phyloP scores from a whole-genome alignment of 2,113 vertebrate species.

The Silurus glanis region DNA sequence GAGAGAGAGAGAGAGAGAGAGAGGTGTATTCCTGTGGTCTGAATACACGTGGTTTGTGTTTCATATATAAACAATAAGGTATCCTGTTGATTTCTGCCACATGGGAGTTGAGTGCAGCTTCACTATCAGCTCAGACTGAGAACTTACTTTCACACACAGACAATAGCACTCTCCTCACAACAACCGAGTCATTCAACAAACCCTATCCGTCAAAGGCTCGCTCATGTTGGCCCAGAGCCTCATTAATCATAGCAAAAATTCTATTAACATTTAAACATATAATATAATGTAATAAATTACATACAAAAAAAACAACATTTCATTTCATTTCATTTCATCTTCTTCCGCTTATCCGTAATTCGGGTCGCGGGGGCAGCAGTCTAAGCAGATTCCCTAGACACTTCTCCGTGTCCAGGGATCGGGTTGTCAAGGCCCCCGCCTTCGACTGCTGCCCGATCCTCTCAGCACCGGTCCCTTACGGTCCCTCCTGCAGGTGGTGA shows the following conservation, averaged over 20 bases:
- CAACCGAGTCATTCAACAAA: conserved; percentile 23
- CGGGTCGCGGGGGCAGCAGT: too few relatives aligned
- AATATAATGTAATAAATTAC: background rate
- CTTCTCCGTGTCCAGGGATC: too few relatives aligned
- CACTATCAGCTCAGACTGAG: conserved; percentile 46
- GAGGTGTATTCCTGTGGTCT: conserved; percentile 51
- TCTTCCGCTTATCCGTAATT: too few relatives aligned
- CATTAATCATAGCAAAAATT: background rate
- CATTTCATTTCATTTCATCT: too few relatives aligned
- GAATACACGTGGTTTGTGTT: conserved; percentile 60
- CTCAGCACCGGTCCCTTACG: too few relatives aligned
- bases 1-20: background rate
- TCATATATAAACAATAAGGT: conserved; percentile 60
- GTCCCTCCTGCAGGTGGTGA: too few relatives aligned
- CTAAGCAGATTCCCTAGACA: too few relatives aligned
- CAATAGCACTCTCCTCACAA: conserved; percentile 23
- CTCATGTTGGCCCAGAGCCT: background rate
- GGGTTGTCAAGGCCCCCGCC: too few relatives aligned
- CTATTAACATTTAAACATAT: background rate
- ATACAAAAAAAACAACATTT: too few relatives aligned
- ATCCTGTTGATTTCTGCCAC: conserved; percentile 59
- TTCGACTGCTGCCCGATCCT: too few relatives aligned
- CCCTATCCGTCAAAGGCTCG: background rate
- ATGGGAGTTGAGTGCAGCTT: conserved; percentile 50
- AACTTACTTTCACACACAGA: conserved; percentile 40